Evolutionary conservation across 2,888 invertebrate genomes (phyloP), one percentile per base, ranked within the genome.

Genomic region (Spicauda simplicius): DNA sequence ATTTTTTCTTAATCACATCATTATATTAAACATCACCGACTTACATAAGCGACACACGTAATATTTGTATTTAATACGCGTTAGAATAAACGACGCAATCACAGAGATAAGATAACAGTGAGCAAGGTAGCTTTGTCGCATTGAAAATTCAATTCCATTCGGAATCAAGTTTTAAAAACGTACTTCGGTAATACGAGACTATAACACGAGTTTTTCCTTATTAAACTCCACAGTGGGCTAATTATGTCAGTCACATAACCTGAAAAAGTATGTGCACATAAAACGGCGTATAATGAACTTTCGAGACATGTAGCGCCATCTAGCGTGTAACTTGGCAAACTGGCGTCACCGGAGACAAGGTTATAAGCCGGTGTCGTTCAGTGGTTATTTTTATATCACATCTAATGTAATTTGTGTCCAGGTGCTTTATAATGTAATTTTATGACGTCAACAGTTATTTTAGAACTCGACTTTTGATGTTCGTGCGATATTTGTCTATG

Each of bases 261-360:
- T 74, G 72, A 73, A 83, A 82, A 78, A 69, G 68, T 69, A 73
- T 54, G 71, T 68, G 62, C 37, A 67, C 62, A 67, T 69, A 65
- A 71, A 69, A 72, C 64, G 45, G 14, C 11, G 54, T 25, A 18
- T 12, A 52, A 59, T 54, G 41, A 14, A 68, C 74, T 78, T 84
- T 83, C 73, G 82, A 48, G 65, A 81, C 88, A 0, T 1, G 64
- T 80, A 76, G 67, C 84, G 87, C 90, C 91, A 91, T 90, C 91
- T 90, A 76, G 74, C 71, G 75, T 58, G 68, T 87, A 91, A 91
- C 88, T 91, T 90, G 90, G 86, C 69, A 76, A 76, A 78, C 74
- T 14, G 41, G 62, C 56, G 65, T 10, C 33, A 6, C 18, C 54
- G 20, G 50, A 54, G 37, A 69, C 78, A 75, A 77, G 77, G 79